phyloP scores from a whole-genome alignment of 2,888 invertebrate genomes.

The Aspidiotus destructor region DNA sequence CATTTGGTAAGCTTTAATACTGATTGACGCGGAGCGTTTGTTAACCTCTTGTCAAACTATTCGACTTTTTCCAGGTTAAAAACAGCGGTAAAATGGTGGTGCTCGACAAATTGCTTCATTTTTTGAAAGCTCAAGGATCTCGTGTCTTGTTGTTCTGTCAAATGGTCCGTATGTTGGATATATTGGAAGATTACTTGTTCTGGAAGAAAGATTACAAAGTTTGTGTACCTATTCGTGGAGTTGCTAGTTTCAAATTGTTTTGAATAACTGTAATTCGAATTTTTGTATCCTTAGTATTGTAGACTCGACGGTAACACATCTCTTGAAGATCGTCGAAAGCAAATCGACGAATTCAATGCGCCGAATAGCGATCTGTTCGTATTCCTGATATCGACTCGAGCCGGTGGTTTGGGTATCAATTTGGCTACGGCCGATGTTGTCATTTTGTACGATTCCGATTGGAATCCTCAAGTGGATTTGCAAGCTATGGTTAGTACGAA shows the following conservation, averaged over 20 bases:
- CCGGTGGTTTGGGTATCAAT: conserved; percentile 96
- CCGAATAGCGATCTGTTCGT: conserved; percentile 85
- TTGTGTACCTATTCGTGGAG: conserved; percentile 35
- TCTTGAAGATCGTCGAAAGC: conserved; percentile 89
- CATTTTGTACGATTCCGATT: conserved; percentile 94
- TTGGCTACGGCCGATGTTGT: conserved; percentile 96
- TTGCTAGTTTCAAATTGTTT: not conserved
- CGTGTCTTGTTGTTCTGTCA: conserved; percentile 91
- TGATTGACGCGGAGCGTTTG: not conserved
- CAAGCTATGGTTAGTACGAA: conserved; percentile 67
- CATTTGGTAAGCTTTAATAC: conserved; percentile 56
- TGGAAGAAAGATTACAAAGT: conserved; percentile 65
- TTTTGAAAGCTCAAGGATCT: conserved; percentile 79
- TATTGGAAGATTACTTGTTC: conserved; percentile 89
- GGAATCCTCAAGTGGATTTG: conserved; percentile 98
- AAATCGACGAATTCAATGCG: conserved; percentile 91
- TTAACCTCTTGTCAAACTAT: too few relatives aligned
- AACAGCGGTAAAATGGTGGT: conserved; percentile 96
- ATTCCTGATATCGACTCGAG: conserved; percentile 97
- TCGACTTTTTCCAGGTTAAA: conserved; percentile 47
- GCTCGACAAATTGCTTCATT: conserved; percentile 86
- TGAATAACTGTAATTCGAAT: not conserved
- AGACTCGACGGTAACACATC: conserved; percentile 92
- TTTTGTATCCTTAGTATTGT: conserved; percentile 57
- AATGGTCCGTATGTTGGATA: conserved; percentile 94